Evolutionary conservation across 1,140 invertebrate species (phyloP).

Genomic region (Plodia interpunctella): DNA sequence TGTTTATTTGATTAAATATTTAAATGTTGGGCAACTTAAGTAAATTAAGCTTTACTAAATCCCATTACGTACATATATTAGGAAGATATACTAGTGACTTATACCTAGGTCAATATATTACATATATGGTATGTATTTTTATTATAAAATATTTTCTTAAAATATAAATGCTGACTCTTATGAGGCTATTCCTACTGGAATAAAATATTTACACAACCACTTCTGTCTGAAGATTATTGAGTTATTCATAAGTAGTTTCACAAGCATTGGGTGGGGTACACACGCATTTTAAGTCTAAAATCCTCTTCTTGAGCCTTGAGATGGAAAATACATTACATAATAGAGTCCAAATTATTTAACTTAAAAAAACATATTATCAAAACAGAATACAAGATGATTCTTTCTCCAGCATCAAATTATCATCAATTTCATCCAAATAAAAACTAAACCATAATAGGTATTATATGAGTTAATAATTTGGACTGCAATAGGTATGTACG

Average conservation of each 20-base stretch:
- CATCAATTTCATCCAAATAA: no score
- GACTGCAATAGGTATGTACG: no score
- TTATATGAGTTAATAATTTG: no score
- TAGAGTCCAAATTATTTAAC: no score
- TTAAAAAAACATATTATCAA: no score
- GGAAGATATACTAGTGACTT: constrained; percentile 24
- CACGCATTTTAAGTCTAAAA: neutral
- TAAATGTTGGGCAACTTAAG: neutral
- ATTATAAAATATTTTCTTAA: constrained; percentile 41
- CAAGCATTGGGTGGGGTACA: constrained; percentile 19
- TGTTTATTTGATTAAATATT: no score
- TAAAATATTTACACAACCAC: constrained; percentile 60
- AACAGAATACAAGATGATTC: no score
- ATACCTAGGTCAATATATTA: constrained; percentile 20
- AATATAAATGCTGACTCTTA: constrained; percentile 56
- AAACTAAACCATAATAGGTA: no score
- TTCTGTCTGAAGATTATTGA: constrained; percentile 25
- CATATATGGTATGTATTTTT: constrained; percentile 11
- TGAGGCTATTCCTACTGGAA: constrained; percentile 38
- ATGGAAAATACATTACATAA: neutral
- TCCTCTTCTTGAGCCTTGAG: neutral
- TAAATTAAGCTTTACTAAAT: neutral
- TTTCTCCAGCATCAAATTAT: no score
- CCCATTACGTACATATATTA: constrained; percentile 14
- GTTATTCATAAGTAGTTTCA: constrained; percentile 27